A percentile compares a stretch with the other conserved stretches of the same genome.
phyloP scores from a whole-genome alignment of 2,888 invertebrate species.

The Glaucopsyche alexis region DNA sequence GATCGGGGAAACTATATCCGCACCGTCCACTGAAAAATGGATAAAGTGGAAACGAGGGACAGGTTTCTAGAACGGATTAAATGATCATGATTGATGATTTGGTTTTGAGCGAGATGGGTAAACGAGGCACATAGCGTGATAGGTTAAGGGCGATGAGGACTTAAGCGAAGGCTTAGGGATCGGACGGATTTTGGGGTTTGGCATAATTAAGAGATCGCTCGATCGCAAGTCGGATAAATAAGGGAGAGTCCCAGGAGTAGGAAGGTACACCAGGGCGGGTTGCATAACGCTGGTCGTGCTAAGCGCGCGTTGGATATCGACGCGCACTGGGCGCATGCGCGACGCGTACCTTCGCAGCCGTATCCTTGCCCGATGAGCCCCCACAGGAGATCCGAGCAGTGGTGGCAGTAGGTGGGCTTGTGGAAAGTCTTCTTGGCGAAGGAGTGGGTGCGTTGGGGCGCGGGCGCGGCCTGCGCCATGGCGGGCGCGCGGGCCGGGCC shows the following conservation, averaged over 20 bases:
- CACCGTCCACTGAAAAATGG: slow-evolving; percentile 27
- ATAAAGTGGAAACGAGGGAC: slow-evolving; percentile 1
- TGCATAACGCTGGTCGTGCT: slow-evolving; percentile 69
- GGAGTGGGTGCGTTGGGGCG: slow-evolving; percentile 90
- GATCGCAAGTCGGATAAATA: slow-evolving; percentile 45
- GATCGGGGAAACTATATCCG: slow-evolving; percentile 40
- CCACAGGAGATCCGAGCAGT: slow-evolving; percentile 99
- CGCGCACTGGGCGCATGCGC: slow-evolving; percentile 72
- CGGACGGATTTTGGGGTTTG: background rate
- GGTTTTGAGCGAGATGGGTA: background rate
- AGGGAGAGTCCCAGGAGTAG: slow-evolving; percentile 47
- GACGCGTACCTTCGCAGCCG: slow-evolving; percentile 97
- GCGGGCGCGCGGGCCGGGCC: slow-evolving; percentile 78
- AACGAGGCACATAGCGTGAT: background rate
- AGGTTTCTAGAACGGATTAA: background rate
- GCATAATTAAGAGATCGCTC: slow-evolving; percentile 5
- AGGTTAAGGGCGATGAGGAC: slow-evolving; percentile 9
- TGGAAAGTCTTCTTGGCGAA: slow-evolving; percentile 99
- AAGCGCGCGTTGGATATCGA: slow-evolving; percentile 67
- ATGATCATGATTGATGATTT: background rate
- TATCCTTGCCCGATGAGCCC: slow-evolving; percentile 99
- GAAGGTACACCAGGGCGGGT: slow-evolving; percentile 73
- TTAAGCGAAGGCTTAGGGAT: background rate
- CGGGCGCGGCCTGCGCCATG: slow-evolving; percentile 81
- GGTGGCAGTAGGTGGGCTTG: slow-evolving; percentile 99